Conservation (phyloP, 2,113 vertebrate species). For the Cyphomyrus discorhynchus region DNA sequence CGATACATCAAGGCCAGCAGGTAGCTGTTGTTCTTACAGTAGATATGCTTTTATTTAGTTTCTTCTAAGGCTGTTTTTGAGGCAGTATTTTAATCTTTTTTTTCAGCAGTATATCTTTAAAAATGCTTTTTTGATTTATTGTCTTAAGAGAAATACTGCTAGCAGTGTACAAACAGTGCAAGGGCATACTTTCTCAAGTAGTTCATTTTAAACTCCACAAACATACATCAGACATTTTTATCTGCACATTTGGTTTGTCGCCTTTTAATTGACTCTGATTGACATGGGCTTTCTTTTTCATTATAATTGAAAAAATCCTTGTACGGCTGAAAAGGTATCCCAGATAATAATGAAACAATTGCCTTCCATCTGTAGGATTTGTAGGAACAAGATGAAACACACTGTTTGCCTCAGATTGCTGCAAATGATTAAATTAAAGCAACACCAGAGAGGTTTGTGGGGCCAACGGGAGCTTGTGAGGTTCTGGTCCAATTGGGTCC, state of each 20-base stretch:
- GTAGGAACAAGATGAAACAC: conserved; percentile 17
- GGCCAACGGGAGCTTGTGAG: neutral
- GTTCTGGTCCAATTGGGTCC: neutral
- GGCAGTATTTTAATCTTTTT: neutral
- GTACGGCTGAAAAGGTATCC: conserved; percentile 22
- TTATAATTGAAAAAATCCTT: conserved; percentile 1
- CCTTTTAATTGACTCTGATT: conserved; percentile 18
- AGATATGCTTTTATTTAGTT: conserved; percentile 5
- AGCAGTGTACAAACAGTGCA: conserved; percentile 11
- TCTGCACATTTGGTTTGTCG: conserved; percentile 18
- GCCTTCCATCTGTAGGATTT: conserved; percentile 20
- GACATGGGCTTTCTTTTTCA: conserved; percentile 12
- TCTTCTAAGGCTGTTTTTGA: neutral
- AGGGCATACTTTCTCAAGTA: neutral
- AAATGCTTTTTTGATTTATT: conserved; percentile 10
- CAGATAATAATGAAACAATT: conserved; percentile 17
- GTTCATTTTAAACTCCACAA: neutral
- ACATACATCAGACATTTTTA: conserved; percentile 7
- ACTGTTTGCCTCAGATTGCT: conserved; percentile 33
- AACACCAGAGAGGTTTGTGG: conserved; percentile 20
- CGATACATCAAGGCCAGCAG: neutral
- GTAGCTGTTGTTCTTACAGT: neutral
- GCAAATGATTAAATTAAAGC: conserved; percentile 30
- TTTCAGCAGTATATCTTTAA: neutral
- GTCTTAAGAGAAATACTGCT: neutral